Evolutionary conservation across 2,113 vertebrate genomes (phyloP).

Genomic region (Genyomyrus donnyi): DNA sequence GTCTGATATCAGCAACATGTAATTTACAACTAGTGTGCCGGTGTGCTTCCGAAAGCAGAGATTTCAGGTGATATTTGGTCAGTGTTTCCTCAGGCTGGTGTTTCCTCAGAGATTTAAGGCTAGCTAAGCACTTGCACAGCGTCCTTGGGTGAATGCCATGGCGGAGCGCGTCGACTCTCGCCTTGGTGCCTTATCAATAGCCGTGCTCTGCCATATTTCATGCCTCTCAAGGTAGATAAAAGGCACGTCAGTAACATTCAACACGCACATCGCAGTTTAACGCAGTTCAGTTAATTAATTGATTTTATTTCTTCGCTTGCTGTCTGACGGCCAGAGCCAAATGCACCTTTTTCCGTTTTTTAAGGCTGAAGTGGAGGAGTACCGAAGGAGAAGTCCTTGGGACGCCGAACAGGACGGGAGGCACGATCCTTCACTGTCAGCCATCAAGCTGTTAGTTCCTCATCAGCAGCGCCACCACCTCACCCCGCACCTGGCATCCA

Average conservation of each 20-base stretch:
- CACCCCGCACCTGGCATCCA: slow-evolving; percentile 18
- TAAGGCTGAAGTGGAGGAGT: neutral
- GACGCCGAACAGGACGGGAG: neutral
- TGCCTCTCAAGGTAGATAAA: neutral
- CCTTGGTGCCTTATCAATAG: neutral
- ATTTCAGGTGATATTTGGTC: slow-evolving; percentile 41
- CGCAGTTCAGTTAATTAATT: neutral
- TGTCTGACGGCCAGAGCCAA: neutral
- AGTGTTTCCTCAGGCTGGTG: slow-evolving; percentile 14
- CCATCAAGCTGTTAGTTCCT: slow-evolving; percentile 33
- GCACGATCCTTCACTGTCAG: slow-evolving; percentile 25
- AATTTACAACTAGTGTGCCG: slow-evolving; percentile 42
- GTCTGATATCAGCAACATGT: neutral
- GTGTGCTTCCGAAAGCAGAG: slow-evolving; percentile 38
- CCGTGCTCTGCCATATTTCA: slow-evolving; percentile 5
- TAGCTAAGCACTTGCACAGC: slow-evolving; percentile 22
- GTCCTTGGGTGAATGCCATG: slow-evolving; percentile 17
- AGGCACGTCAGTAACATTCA: neutral
- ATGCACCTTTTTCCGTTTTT: neutral
- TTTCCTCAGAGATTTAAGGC: slow-evolving; percentile 11
- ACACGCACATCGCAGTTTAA: neutral
- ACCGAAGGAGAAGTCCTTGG: slow-evolving; percentile 10
- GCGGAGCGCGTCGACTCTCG: neutral
- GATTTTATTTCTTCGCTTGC: neutral
- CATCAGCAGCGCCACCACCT: slow-evolving; percentile 7